Evolutionary conservation across 2,797 vertebrate genomes (phyloP).

Genomic region (Falco rusticolus): DNA sequence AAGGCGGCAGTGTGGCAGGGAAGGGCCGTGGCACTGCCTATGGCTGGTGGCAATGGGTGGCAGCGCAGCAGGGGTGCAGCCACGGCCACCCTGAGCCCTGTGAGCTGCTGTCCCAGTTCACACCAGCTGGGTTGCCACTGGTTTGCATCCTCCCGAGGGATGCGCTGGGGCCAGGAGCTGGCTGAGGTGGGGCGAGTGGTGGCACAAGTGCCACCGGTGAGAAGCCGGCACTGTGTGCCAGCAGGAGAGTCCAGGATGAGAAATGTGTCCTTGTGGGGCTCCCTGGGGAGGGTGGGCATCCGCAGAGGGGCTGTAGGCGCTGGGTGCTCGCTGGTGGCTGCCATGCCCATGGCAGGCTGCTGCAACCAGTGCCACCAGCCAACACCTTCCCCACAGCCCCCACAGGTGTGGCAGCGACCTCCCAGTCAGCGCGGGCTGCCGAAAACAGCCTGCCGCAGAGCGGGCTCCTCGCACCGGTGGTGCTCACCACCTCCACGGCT

Average conservation of each 20-base stretch:
- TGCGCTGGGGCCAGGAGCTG: fast-evolving
- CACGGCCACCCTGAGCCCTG: background rate
- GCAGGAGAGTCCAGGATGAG: fast-evolving
- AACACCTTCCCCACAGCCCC: background rate
- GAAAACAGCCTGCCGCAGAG: background rate
- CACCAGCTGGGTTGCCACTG: background rate
- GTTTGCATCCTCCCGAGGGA: background rate
- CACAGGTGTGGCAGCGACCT: background rate
- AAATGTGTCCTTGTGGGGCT: fast-evolving
- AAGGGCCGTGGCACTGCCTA: fast-evolving
- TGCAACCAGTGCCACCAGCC: background rate
- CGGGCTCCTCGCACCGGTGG: background rate
- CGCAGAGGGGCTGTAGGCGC: background rate
- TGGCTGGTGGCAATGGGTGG: too few relatives aligned
- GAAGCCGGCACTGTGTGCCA: background rate
- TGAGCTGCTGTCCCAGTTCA: background rate
- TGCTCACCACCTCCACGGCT: fast-evolving
- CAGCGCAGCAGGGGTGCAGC: background rate
- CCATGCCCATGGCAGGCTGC: background rate
- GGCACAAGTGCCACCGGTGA: background rate
- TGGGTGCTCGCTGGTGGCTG: fast-evolving
- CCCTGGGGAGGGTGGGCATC: background rate
- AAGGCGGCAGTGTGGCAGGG: background rate
- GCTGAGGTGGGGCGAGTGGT: fast-evolving
- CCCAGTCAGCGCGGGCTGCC: background rate